phyloP scores from a whole-genome alignment of 2,113 vertebrate species.

The Dromaius novaehollandiae region DNA sequence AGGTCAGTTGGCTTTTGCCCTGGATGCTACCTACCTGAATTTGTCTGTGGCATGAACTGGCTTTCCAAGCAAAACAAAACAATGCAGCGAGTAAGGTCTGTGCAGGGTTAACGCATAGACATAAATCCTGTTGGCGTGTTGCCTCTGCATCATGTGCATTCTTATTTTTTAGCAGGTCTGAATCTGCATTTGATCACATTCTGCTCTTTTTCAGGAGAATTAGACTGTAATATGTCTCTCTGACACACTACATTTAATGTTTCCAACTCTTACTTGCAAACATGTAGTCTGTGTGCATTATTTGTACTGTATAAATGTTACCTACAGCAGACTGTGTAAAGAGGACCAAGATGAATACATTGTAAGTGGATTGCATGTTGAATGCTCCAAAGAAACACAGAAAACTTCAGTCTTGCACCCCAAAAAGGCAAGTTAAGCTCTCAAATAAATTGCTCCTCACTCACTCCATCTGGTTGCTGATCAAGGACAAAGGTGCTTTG shows the following conservation, averaged over 20 bases:
- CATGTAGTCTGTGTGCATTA: accelerated
- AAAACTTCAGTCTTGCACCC: not conserved
- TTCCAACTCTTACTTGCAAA: not conserved
- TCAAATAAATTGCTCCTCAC: not conserved
- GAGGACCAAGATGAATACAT: not conserved
- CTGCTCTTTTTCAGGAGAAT: not conserved
- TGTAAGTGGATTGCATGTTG: not conserved
- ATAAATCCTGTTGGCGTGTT: not conserved
- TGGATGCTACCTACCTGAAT: not conserved
- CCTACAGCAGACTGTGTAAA: not conserved
- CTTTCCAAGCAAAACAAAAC: not conserved
- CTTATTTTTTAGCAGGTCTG: not conserved
- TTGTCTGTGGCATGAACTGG: not conserved
- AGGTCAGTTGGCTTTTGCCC: not conserved
- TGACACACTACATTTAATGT: not conserved
- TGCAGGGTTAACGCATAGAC: not conserved
- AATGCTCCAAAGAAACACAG: not conserved
- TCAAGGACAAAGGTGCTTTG: not conserved
- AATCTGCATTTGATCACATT: not conserved
- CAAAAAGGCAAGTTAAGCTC: not conserved
- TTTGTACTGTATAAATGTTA: not conserved
- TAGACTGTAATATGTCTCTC: not conserved
- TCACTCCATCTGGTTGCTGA: not conserved
- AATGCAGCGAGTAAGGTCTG: not conserved
- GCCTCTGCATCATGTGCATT: accelerated